Percentiles rank a stretch among this genome's conserved stretches.
Conservation (phyloP, 2,888 invertebrate genomes). For the Linyphia triangularis region DNA sequence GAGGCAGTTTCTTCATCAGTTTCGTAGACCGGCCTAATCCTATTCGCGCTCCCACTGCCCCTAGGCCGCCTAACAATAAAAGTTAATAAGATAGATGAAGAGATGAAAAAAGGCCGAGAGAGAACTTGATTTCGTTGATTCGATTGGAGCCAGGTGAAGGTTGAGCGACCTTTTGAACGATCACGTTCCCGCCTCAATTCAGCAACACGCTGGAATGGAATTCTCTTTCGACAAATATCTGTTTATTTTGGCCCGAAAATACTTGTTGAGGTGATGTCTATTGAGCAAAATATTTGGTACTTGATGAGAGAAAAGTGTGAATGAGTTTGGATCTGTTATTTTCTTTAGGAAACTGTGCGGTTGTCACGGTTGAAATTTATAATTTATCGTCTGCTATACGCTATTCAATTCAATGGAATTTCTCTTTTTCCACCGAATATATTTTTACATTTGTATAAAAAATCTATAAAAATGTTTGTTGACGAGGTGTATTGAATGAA, state of each 20-base stretch:
- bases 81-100: constrained; percentile 50
- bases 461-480: too few relatives aligned
- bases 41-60: constrained; percentile 36
- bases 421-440: too few relatives aligned
- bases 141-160: constrained; percentile 54
- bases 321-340: too few relatives aligned
- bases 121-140: constrained; percentile 61
- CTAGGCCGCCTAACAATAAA: constrained; percentile 63
- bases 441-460: too few relatives aligned
- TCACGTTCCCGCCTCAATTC: constrained; percentile 6
- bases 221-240: constrained; percentile 25
- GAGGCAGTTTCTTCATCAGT: background rate
- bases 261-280: background rate
- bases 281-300: too few relatives aligned
- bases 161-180: constrained; percentile 66
- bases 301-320: too few relatives aligned
- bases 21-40: constrained; percentile 31
- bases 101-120: constrained; percentile 23
- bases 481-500: too few relatives aligned
- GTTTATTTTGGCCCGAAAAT: background rate
- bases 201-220: background rate
- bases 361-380: too few relatives aligned
- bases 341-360: too few relatives aligned
- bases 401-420: too few relatives aligned
- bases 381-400: too few relatives aligned